A percentile compares a stretch with the other conserved stretches of the same genome.
Conservation (phyloP, 2,797 vertebrate species). For the Cichlasoma orientale region DNA sequence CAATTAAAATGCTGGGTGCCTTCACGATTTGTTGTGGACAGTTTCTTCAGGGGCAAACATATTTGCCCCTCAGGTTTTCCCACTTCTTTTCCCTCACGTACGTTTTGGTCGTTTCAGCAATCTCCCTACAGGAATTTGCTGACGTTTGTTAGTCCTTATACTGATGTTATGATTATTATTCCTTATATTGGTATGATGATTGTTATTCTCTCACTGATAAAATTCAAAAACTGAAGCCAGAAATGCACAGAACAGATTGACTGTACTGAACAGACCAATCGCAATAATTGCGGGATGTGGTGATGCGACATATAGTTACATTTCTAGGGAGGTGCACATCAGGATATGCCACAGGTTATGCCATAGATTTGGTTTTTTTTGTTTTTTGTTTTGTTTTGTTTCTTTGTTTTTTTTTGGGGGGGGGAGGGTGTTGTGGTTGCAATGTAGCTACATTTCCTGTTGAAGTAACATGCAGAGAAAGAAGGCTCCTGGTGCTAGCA, state of each 20-base stretch:
- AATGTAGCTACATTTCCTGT: neutral
- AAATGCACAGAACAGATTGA: neutral
- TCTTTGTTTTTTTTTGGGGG: too few species aligned
- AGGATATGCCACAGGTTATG: neutral
- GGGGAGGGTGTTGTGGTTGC: neutral
- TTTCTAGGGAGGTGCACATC: neutral
- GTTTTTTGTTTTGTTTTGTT: too few species aligned
- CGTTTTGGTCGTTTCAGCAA: neutral
- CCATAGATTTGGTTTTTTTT: neutral
- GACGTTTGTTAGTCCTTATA: neutral
- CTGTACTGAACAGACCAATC: neutral
- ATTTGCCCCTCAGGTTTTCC: neutral
- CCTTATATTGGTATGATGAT: neutral
- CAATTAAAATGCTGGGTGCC: neutral
- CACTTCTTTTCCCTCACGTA: neutral
- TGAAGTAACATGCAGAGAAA: neutral
- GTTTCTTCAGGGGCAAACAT: neutral
- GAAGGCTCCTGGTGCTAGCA: neutral
- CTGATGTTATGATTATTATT: neutral
- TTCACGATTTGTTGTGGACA: fast-evolving
- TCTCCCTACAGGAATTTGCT: neutral
- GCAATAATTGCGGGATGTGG: too few species aligned
- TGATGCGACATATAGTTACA: too few species aligned
- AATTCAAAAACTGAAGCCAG: neutral
- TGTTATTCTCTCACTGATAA: neutral